A percentile compares a stretch with the other conserved stretches of the same genome.
Conservation (phyloP, 1,140 invertebrate genomes). For the Drosophila eugracilis region DNA sequence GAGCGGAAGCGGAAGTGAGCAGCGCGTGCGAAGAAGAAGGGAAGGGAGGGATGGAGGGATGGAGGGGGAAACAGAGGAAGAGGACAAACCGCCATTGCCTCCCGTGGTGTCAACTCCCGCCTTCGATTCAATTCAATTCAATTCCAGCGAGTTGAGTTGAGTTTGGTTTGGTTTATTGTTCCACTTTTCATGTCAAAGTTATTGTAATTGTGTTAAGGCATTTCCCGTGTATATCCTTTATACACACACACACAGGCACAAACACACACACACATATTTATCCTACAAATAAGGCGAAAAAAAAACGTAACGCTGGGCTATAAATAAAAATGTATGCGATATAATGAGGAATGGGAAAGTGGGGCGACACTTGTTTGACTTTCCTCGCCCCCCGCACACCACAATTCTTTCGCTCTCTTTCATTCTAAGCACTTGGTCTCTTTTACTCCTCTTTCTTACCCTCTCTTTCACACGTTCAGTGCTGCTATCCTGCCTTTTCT, state of each 20-base stretch:
- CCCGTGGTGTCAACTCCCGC: conserved; percentile 62
- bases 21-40: conserved; percentile 34
- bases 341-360: conserved; percentile 25
- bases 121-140: conserved; percentile 31
- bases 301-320: conserved; percentile 41
- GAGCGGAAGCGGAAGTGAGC: conserved; percentile 60
- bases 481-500: conserved; percentile 10
- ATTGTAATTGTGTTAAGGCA: conserved; percentile 83
- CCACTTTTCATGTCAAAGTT: conserved; percentile 82
- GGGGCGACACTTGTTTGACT: conserved; percentile 74
- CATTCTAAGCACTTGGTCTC: background rate
- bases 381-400: conserved; percentile 14
- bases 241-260: no score
- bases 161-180: conserved; percentile 79
- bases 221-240: conserved; percentile 78
- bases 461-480: conserved; percentile 6
- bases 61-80: no score
- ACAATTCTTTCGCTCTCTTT: conserved; percentile 9
- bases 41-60: no score
- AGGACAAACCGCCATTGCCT: conserved; percentile 52
- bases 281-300: conserved; percentile 22
- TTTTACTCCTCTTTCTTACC: background rate
- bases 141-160: conserved; percentile 29
- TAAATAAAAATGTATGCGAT: conserved; percentile 67
- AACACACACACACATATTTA: no score